These are phyloP conservation scores for Reticulitermes speratus DNA, from an alignment of 1,140 invertebrate species.

Conservation along the genomic window DNA sequence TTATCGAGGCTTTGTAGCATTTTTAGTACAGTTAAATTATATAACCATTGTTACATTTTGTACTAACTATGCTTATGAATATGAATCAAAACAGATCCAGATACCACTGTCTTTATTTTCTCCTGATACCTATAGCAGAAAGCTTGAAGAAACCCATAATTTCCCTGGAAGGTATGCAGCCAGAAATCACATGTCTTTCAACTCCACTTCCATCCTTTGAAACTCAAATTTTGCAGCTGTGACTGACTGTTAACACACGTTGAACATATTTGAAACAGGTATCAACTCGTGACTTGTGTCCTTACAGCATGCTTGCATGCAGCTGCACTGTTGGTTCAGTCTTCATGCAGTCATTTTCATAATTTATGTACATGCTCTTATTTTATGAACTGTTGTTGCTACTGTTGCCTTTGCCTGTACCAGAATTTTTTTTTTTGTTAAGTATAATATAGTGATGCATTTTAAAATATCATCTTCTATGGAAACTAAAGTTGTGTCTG, in stretches of 20 bases:
- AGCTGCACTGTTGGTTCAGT: background rate
- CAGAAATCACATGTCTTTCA: background rate
- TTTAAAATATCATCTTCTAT: too few species aligned
- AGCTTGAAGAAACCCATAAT: background rate
- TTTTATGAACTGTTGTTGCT: too few species aligned
- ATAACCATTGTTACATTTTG: too few species aligned
- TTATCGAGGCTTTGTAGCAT: too few species aligned
- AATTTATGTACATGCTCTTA: too few species aligned
- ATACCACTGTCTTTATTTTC: background rate
- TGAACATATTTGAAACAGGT: background rate
- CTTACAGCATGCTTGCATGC: background rate
- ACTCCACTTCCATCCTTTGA: background rate
- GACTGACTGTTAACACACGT: background rate
- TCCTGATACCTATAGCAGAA: background rate
- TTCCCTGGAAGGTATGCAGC: background rate
- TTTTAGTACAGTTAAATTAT: too few species aligned
- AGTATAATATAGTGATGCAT: too few species aligned
- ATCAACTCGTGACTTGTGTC: background rate
- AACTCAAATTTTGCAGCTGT: background rate
- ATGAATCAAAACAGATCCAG: background rate
- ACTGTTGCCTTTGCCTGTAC: too few species aligned
- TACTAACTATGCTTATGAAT: too few species aligned
- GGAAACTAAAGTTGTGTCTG: too few species aligned
- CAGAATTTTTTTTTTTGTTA: too few species aligned
- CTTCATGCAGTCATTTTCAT: background rate